phyloP scores from a whole-genome alignment of 2,888 invertebrate species.

The Agrochola litura region DNA sequence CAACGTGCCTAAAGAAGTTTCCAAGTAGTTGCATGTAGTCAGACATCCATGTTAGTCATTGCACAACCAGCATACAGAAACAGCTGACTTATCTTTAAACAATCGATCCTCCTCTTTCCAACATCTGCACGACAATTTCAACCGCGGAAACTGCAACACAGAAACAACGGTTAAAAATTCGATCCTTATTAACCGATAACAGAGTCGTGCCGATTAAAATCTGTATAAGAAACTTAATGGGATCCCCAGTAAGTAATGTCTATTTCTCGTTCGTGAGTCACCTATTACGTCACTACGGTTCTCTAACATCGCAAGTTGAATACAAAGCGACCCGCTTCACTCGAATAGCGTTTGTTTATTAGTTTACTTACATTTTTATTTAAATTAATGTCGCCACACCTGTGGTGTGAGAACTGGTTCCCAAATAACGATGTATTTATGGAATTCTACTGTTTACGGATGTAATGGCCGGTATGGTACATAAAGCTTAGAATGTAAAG shows the following conservation, averaged over 20 bases:
- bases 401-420: conserved; percentile 15
- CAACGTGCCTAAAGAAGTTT: background rate
- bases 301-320: conserved; percentile 64
- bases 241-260: conserved; percentile 67
- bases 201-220: conserved; percentile 59
- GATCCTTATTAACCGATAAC: conserved; percentile 55
- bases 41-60: too few relatives aligned
- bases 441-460: conserved; percentile 24
- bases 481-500: background rate
- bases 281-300: conserved; percentile 70
- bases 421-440: background rate
- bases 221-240: conserved; percentile 61
- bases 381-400: conserved; percentile 46
- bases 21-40: background rate
- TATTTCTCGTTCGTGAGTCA: conserved; percentile 77
- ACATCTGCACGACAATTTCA: background rate
- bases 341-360: conserved; percentile 43
- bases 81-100: background rate
- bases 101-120: background rate
- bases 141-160: background rate
- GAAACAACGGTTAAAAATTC: conserved; percentile 26
- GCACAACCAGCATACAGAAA: background rate
- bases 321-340: conserved; percentile 56
- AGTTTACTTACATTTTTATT: conserved; percentile 48
- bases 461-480: background rate